Percentiles rank a stretch among this genome's conserved stretches.
Conservation (phyloP, 2,797 vertebrate genomes). For the Ptychadena robeensis region DNA sequence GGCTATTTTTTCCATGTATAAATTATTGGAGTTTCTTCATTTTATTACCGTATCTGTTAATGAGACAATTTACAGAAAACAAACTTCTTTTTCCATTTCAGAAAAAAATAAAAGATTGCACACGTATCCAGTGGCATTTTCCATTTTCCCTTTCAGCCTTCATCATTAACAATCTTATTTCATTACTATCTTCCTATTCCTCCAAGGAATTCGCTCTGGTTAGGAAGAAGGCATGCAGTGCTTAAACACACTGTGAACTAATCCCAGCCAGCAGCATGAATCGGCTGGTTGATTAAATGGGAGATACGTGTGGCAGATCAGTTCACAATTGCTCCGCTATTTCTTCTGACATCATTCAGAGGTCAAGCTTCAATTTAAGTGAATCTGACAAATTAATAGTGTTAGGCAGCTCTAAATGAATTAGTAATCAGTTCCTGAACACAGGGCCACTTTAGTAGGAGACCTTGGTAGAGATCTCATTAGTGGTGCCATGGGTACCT, state of each 20-base stretch:
- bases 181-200: not conserved
- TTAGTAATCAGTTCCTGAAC: not conserved
- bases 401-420: not conserved
- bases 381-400: constrained; percentile 32
- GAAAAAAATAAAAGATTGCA: not conserved
- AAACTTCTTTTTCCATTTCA: not conserved
- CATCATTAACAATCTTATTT: not conserved
- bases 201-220: constrained; percentile 1
- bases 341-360: constrained; percentile 21
- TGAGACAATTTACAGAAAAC: not conserved
- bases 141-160: not conserved
- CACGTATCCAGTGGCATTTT: not conserved
- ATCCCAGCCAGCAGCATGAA: constrained; percentile 1
- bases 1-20: too few species aligned
- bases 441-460: not conserved
- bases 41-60: not conserved
- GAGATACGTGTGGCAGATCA: constrained; percentile 5
- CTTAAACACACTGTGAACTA: not conserved
- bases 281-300: constrained; percentile 11
- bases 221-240: not conserved
- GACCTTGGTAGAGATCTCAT: not conserved
- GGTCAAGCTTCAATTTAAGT: constrained; percentile 30
- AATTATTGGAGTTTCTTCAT: too few species aligned
- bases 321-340: constrained; percentile 24
- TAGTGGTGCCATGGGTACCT: not conserved